Percentiles rank a stretch among this genome's conserved stretches.
Evolutionary conservation across 2,113 vertebrate species (phyloP).

Genomic region (Clarias gariepinus): DNA sequence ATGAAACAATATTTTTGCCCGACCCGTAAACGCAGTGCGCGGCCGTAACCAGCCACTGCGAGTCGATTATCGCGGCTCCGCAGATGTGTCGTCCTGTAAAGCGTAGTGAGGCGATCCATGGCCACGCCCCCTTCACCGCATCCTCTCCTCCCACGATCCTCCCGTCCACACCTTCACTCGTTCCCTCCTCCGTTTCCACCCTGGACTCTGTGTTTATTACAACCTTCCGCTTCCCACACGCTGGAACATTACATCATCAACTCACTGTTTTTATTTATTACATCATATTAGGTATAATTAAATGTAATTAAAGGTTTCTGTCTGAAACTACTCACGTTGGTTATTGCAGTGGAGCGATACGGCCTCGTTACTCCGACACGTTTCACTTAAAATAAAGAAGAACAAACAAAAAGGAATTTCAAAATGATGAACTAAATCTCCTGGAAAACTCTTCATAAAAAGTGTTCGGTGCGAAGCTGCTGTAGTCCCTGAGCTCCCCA

Average conservation of each 20-base stretch:
- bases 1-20: slow-evolving; percentile 31
- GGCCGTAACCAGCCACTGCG: slow-evolving; percentile 86
- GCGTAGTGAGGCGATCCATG: slow-evolving; percentile 83
- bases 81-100: slow-evolving; percentile 70
- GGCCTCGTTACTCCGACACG: slow-evolving; percentile 71
- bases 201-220: not conserved
- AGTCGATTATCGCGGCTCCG: slow-evolving; percentile 81
- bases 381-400: slow-evolving; percentile 70
- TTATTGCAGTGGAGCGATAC: slow-evolving; percentile 78
- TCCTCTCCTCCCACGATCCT: slow-evolving; percentile 82
- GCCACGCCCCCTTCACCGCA: slow-evolving; percentile 81
- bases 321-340: slow-evolving; percentile 76
- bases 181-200: slow-evolving; percentile 32
- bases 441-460: not conserved
- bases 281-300: not conserved
- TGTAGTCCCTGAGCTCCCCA: not conserved
- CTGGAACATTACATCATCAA: slow-evolving; percentile 63
- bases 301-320: not conserved
- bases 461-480: not conserved
- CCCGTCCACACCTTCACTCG: not conserved
- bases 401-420: not conserved
- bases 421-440: too few species aligned
- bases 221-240: slow-evolving; percentile 75
- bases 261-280: not conserved
- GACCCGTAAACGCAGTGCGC: slow-evolving; percentile 93